Percentiles rank a stretch among this genome's conserved stretches.
Conservation (phyloP, 2,888 invertebrate species). For the Eurois occulta region DNA sequence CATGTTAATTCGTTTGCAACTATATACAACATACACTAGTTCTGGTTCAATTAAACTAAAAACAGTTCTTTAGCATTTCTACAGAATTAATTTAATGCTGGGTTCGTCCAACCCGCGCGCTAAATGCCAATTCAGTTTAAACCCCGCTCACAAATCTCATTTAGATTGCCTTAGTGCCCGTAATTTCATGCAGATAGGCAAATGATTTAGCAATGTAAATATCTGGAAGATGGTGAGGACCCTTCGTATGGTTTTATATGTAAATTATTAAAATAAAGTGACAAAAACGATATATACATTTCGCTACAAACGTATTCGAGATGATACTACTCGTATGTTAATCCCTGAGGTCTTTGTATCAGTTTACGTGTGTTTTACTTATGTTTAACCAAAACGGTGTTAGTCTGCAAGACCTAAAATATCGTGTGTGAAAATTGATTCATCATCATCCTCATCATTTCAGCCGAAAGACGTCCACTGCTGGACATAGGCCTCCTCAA, state of each 20-base stretch:
- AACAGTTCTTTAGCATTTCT: constrained; percentile 44
- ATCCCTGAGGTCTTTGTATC: background rate
- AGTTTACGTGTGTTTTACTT: background rate
- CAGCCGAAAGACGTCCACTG: too few species aligned
- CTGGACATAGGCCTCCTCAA: too few species aligned
- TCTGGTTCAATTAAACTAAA: constrained; percentile 27
- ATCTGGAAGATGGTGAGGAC: constrained; percentile 48
- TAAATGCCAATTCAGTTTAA: constrained; percentile 79
- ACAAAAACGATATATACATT: constrained; percentile 21
- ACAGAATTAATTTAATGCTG: constrained; percentile 67
- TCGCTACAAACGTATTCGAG: background rate
- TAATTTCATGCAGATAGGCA: constrained; percentile 70
- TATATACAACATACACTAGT: background rate
- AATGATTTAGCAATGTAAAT: constrained; percentile 66
- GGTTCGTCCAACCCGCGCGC: constrained; percentile 71
- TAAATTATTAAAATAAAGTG: constrained; percentile 52
- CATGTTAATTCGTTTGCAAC: background rate
- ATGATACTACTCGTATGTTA: background rate
- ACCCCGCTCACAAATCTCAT: constrained; percentile 75
- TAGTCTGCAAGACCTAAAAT: too few species aligned
- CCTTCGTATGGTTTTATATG: constrained; percentile 57
- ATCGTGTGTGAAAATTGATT: background rate
- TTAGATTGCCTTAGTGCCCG: constrained; percentile 70
- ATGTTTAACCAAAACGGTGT: background rate
- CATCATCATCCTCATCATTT: too few species aligned